Evolutionary conservation across 2,113 vertebrate species (phyloP), one percentile per base, ranked within the genome.

Genomic region (Actenoides hombroni): DNA sequence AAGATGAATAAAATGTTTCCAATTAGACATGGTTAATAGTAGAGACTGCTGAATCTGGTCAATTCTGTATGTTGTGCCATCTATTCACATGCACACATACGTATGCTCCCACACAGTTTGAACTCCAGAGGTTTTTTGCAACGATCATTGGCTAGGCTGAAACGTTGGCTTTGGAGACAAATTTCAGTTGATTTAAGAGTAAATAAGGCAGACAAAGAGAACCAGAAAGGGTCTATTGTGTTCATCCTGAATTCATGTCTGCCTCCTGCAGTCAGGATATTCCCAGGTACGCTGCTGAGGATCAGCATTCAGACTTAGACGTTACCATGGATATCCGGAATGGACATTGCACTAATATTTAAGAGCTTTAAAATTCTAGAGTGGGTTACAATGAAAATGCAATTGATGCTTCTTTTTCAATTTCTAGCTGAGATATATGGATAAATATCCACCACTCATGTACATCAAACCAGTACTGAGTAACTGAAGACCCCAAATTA

Each of bases 1-100:
- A 97, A 97, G 95, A 94, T 95, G 96, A 93, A 82, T 51, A 37
- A 96, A 93, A 91, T 90, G 37, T 95, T 95, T 95, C 91, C 83
- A 94, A 83, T 97, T 94, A 83, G 93, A 65, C 73, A 80, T 13
- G 46, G 88, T 26, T 94, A 88, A 83, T 81, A 8, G 31, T 26
- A 7, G 74, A 81, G 48, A 57, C n/a, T 87, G 83, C 90, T 89
- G 79, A 92, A 37, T 57, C 69, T 59, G 61, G 83, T 75, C 75
- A 33, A 86, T 90, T 71, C 63, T 77, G 65, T 26, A 4, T 0
- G 0, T 83, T 61, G 33, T 61, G n/a, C 46, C 78, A 11, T 11
- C 37, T 33, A 6, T 61, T 70, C 69, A 44, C n/a, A 29, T 1
- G 48, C 67, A 35, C 80, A 48, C 16, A 46, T 28, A 25, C 2